phyloP scores from a whole-genome alignment of 2,113 vertebrate genomes.

The Naja naja region DNA sequence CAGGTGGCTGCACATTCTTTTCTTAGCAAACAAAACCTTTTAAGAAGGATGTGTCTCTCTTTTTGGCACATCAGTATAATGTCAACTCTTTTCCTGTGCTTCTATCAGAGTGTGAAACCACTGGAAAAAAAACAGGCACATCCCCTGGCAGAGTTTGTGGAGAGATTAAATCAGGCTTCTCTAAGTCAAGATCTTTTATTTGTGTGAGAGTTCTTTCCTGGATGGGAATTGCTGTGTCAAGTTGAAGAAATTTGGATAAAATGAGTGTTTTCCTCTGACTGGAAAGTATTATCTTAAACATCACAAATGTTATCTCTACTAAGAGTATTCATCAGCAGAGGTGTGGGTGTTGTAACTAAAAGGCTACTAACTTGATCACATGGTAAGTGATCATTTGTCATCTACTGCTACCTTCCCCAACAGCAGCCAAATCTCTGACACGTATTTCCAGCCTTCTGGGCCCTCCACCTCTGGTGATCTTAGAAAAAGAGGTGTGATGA shows the following conservation, averaged over 20 bases:
- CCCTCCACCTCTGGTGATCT: too few relatives aligned
- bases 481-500: too few relatives aligned
- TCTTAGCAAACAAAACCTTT: constrained; percentile 61
- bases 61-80: constrained; percentile 57
- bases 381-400: not conserved
- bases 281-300: not conserved
- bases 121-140: constrained; percentile 50
- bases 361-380: not conserved
- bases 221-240: not conserved
- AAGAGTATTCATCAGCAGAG: not conserved
- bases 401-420: too few relatives aligned
- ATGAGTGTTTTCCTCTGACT: not conserved
- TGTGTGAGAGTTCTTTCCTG: not conserved
- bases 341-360: not conserved
- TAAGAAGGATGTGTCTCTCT: constrained; percentile 42
- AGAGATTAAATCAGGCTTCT: constrained; percentile 30
- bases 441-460: too few relatives aligned
- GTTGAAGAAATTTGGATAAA: not conserved
- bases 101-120: constrained; percentile 50
- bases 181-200: not conserved
- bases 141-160: constrained; percentile 6
- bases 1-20: constrained; percentile 61
- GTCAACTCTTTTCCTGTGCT: constrained; percentile 39
- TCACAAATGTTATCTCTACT: not conserved
- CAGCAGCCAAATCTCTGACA: too few relatives aligned